phyloP scores from a whole-genome alignment of 1,140 invertebrate genomes.

The Andricus grossulariae region DNA sequence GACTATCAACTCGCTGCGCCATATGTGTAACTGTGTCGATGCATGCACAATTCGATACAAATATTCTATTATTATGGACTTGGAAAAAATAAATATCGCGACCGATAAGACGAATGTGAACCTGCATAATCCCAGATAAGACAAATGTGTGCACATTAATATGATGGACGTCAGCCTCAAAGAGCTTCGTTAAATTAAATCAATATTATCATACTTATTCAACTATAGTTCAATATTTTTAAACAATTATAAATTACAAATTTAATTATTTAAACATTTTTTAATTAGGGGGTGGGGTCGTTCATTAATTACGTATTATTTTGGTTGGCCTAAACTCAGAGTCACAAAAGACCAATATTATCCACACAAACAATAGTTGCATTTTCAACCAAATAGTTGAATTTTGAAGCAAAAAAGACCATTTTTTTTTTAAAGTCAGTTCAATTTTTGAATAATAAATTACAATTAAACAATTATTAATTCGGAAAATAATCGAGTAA shows the following conservation, averaged over 20 bases:
- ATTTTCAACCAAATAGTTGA: too few relatives aligned
- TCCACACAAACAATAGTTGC: too few relatives aligned
- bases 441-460: too few relatives aligned
- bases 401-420: too few relatives aligned
- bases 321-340: too few relatives aligned
- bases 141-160: conserved; percentile 19
- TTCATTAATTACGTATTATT: too few relatives aligned
- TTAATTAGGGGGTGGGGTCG: too few relatives aligned
- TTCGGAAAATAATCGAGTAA: rapidly evolving
- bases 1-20: conserved; percentile 18
- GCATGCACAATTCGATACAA: conserved; percentile 27
- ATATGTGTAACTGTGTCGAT: conserved; percentile 15
- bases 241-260: background rate
- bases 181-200: conserved; percentile 10
- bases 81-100: conserved; percentile 14
- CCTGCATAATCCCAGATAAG: conserved; percentile 30
- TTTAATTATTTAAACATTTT: too few relatives aligned
- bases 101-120: conserved; percentile 25
- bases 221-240: background rate
- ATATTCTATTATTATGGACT: conserved; percentile 23
- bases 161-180: conserved; percentile 8
- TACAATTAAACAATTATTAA: too few relatives aligned
- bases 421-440: too few relatives aligned
- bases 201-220: conserved; percentile 2
- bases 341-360: too few relatives aligned